A percentile compares a stretch with the other conserved stretches of the same genome.
phyloP scores from a whole-genome alignment of 2,797 vertebrate species.

The Megaceryle alcyon region DNA sequence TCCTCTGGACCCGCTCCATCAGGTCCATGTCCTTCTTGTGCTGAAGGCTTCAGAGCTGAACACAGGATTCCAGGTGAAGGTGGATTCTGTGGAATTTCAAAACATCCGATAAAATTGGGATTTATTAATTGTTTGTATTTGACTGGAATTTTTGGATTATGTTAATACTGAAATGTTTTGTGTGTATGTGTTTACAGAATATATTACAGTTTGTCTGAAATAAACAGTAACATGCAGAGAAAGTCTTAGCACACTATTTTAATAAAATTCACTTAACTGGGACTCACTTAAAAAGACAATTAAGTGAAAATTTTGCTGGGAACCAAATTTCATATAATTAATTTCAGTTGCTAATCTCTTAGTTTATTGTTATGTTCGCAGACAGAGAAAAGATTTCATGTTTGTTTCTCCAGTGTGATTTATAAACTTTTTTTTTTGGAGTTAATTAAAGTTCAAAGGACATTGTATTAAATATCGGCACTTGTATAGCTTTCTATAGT shows the following conservation, averaged over 20 bases:
- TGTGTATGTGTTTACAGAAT: not conserved
- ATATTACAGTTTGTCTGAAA: not conserved
- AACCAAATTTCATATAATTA: not conserved
- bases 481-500: not conserved
- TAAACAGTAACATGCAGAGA: not conserved
- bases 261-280: not conserved
- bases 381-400: not conserved
- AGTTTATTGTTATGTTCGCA: not conserved
- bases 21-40: too few species aligned
- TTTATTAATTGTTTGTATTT: not conserved
- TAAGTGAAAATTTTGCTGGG: not conserved
- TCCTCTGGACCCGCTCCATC: too few species aligned
- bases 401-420: not conserved
- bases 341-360: not conserved
- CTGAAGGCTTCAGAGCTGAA: too few species aligned
- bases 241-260: not conserved
- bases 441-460: not conserved
- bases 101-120: not conserved
- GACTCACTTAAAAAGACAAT: not conserved
- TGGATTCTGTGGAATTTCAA: not conserved
- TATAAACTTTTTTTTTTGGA: not conserved
- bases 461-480: not conserved
- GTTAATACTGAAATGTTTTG: not conserved
- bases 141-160: not conserved
- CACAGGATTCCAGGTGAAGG: not conserved